These are phyloP conservation scores for Drosophila pandora DNA, from an alignment of 1,140 invertebrate genomes.

Conservation along the genomic window DNA sequence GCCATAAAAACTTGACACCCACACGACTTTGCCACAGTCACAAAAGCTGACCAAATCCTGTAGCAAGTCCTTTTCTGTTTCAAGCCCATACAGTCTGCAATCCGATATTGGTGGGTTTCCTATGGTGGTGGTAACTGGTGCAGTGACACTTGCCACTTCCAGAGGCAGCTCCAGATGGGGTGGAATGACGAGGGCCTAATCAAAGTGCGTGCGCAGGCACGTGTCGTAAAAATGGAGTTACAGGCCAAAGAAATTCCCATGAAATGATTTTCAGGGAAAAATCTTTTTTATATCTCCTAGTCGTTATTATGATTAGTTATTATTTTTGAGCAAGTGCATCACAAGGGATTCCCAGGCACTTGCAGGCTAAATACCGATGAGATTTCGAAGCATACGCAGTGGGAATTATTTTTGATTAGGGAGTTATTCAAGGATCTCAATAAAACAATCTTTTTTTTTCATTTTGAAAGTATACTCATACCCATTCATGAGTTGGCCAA, in stretches of 20 bases:
- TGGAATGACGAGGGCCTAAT: constrained; percentile 55
- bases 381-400: constrained; percentile 50
- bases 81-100: constrained; percentile 40
- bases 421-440: not conserved
- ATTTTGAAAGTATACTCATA: not conserved
- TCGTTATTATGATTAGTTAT: constrained; percentile 76
- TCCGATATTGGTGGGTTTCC: constrained; percentile 64
- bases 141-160: constrained; percentile 8
- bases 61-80: constrained; percentile 3
- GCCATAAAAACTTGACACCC: constrained; percentile 81
- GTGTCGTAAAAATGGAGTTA: constrained; percentile 53
- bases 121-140: constrained; percentile 26
- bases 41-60: constrained; percentile 45
- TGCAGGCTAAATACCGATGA: constrained; percentile 60
- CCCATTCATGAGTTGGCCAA: not conserved
- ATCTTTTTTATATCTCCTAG: constrained; percentile 50
- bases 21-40: constrained; percentile 69
- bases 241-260: constrained; percentile 55
- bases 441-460: not conserved
- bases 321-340: constrained; percentile 69
- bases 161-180: constrained; percentile 29
- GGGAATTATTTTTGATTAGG: constrained; percentile 40
- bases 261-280: constrained; percentile 57
- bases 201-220: constrained; percentile 70
- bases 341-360: constrained; percentile 5